phyloP scores from a whole-genome alignment of 2,797 vertebrate genomes.

The Tenualosa thibaudeaui region DNA sequence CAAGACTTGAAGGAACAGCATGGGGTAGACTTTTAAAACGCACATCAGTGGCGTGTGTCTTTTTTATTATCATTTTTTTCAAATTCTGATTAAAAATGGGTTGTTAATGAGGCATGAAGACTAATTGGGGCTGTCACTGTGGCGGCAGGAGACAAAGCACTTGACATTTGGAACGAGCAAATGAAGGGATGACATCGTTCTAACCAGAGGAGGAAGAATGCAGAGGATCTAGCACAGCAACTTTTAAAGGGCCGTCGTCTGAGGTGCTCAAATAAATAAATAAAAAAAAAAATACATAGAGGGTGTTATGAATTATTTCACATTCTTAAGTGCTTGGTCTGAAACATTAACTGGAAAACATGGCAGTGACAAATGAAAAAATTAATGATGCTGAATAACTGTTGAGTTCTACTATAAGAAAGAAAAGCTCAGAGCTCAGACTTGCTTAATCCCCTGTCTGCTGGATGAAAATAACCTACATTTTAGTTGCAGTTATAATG shows the following conservation, averaged over 20 bases:
- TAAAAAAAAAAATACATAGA: conserved; percentile 23
- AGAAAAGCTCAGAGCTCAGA: conserved; percentile 13
- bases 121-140: conserved; percentile 77
- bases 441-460: conserved; percentile 3
- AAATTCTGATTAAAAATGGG: conserved; percentile 70
- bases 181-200: conserved; percentile 58
- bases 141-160: conserved; percentile 71
- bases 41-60: conserved; percentile 48
- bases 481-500: neutral
- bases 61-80: conserved; percentile 36
- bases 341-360: conserved; percentile 22
- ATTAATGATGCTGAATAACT: conserved; percentile 29
- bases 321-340: conserved; percentile 26
- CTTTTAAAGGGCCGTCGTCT: neutral
- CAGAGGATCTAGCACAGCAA: conserved; percentile 6
- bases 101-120: conserved; percentile 73
- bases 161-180: conserved; percentile 69
- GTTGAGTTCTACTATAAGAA: neutral
- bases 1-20: conserved; percentile 64
- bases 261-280: neutral
- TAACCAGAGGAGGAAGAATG: conserved; percentile 33
- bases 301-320: conserved; percentile 34
- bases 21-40: conserved; percentile 64
- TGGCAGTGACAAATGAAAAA: neutral
- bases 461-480: neutral